These are phyloP conservation scores for Microtus montanus DNA, from an alignment of 2,113 vertebrate species.

Conservation along the genomic window DNA sequence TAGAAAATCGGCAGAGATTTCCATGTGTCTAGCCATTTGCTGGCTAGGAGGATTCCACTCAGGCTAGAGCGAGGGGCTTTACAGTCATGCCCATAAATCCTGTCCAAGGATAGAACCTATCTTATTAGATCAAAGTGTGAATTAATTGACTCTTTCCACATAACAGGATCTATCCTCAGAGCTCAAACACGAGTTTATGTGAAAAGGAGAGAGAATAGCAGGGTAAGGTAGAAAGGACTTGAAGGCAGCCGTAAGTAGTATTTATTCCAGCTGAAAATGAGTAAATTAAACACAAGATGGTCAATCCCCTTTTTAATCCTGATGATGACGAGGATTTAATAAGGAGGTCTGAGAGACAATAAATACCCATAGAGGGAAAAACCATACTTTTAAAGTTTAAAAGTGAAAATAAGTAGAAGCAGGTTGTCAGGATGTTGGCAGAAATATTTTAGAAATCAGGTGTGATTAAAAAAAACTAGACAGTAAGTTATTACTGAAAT, in stretches of 20 bases:
- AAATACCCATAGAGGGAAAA: neutral
- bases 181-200: slow-evolving; percentile 44
- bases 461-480: slow-evolving; percentile 2
- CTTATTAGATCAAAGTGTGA: slow-evolving; percentile 61
- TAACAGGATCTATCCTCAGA: slow-evolving; percentile 65
- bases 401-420: slow-evolving; percentile 21
- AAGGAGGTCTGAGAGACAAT: neutral
- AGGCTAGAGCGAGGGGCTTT: slow-evolving; percentile 30
- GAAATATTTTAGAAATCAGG: slow-evolving; percentile 26
- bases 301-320: neutral
- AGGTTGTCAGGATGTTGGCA: neutral
- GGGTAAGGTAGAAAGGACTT: slow-evolving; percentile 41
- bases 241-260: neutral
- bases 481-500: slow-evolving; percentile 42
- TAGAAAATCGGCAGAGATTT: slow-evolving; percentile 63
- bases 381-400: slow-evolving; percentile 7
- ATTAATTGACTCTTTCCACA: slow-evolving; percentile 67
- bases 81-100: slow-evolving; percentile 67
- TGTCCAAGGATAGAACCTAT: slow-evolving; percentile 47
- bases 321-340: neutral
- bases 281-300: slow-evolving; percentile 34
- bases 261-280: slow-evolving; percentile 40
- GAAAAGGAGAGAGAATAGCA: slow-evolving; percentile 64
- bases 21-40: slow-evolving; percentile 56
- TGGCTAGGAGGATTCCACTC: slow-evolving; percentile 33